These are phyloP conservation scores for Apotomis capreana DNA, from an alignment of 2,888 invertebrate species.

Conservation along the genomic window DNA sequence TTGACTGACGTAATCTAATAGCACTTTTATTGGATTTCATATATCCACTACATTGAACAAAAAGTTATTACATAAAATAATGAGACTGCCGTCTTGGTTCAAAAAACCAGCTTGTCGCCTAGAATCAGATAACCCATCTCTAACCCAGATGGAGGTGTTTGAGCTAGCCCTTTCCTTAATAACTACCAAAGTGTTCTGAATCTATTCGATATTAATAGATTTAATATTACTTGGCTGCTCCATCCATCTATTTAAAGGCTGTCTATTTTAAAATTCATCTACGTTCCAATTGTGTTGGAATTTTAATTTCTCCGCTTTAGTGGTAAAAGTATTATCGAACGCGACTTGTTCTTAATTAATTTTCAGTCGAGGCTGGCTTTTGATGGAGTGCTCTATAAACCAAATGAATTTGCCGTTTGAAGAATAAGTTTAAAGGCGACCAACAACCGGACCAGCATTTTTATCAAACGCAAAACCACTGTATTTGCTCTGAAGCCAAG, in stretches of 20 bases:
- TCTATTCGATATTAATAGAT: neutral
- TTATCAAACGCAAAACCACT: constrained; percentile 5
- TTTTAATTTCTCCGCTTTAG: constrained; percentile 8
- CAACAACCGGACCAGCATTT: neutral
- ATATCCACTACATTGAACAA: too few relatives aligned
- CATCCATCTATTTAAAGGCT: neutral
- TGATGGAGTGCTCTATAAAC: constrained; percentile 11
- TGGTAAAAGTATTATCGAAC: constrained; percentile 13
- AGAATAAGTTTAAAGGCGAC: neutral
- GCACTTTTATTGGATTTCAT: too few relatives aligned
- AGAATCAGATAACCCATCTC: too few relatives aligned
- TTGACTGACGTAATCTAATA: too few relatives aligned
- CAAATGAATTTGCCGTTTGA: constrained; percentile 8
- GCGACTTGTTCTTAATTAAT: constrained; percentile 15
- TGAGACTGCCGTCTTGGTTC: too few relatives aligned
- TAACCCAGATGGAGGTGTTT: neutral
- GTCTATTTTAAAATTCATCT: constrained; percentile 6
- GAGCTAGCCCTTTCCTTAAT: neutral
- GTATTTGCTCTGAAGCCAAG: constrained; percentile 9
- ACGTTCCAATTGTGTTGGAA: constrained; percentile 14
- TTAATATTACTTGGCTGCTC: neutral
- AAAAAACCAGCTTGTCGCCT: too few relatives aligned
- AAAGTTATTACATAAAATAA: too few relatives aligned
- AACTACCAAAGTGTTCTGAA: neutral
- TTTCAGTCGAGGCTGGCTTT: constrained; percentile 8